Evolutionary conservation across 2,113 vertebrate species (phyloP), one percentile per base, ranked within the genome.

Genomic region (Anolis carolinensis): DNA sequence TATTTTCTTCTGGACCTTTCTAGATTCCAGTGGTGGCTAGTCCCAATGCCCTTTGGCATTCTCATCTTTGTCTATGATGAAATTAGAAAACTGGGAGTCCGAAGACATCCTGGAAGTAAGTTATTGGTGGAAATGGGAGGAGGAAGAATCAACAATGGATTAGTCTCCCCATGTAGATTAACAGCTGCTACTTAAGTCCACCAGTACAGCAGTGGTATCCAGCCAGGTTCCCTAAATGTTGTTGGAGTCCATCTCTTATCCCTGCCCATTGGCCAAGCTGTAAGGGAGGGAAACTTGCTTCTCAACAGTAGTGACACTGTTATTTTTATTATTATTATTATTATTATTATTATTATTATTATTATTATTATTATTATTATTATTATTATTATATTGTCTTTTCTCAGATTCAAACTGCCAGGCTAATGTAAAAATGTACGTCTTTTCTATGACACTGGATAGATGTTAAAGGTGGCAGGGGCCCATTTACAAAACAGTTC

Each of bases 1-100:
- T 3, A 44, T 36, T 21, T 55, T 80, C 32, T 11, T 39, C 52
- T 25, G 6, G 1, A 1, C 79, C 23, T 30, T 0, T 21, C 10
- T 92, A 98, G 97, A 82, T 97, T 94, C 83, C 97, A 97, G 92
- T 98, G 97, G 97, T 98, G 97, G 97, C 95, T 98, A 70, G 95
- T 98, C 27, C 97, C 97, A 20, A 5, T 98, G 77, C 97, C 97
- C 3, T 98, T 93, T 1, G 97, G 97, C 78, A 92, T 98, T 88
- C 95, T 98, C 86, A 97, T 98, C 91, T 97, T 98, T 9, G 91
- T 98, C 77, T 98, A 98, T 63, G 97, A 98, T 44, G 97, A 98
- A 88, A 95, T 98, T 88, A 96, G 97, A 63, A 98, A 98, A 88
- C 92, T 98, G 20, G 97, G 97, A 76, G 96, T 98, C 67, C 96